Conservation (phyloP, 2,888 invertebrate species). For the Incurvaria masculella region DNA sequence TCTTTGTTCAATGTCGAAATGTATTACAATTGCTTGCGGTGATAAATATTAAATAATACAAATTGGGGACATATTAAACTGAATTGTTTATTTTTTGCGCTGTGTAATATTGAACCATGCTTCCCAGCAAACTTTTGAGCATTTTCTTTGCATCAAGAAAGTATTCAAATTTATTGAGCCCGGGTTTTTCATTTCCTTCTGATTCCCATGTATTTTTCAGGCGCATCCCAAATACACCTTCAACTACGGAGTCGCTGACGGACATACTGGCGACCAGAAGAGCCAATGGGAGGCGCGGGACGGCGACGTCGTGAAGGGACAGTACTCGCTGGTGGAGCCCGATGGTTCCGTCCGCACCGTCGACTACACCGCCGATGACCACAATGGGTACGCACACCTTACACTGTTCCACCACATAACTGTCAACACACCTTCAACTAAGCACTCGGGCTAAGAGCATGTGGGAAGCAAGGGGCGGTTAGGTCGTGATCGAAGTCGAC, state of each 20-base stretch:
- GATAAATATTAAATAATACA: too few species aligned
- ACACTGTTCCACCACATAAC: too few species aligned
- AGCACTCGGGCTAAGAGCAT: too few species aligned
- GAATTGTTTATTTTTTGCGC: background rate
- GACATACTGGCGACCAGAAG: constrained; percentile 61
- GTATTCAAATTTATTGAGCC: too few species aligned
- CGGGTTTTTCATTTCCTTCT: too few species aligned
- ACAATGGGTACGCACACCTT: constrained; percentile 56
- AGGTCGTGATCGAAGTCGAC: too few species aligned
- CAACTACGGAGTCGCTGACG: constrained; percentile 61
- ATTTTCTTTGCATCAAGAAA: too few species aligned
- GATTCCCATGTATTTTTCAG: constrained; percentile 37
- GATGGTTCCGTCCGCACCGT: constrained; percentile 61
- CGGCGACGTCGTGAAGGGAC: constrained; percentile 64
- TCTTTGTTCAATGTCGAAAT: too few species aligned
- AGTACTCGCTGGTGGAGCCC: constrained; percentile 61
- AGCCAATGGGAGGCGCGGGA: constrained; percentile 59
- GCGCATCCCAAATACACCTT: constrained; percentile 61
- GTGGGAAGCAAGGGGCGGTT: too few species aligned
- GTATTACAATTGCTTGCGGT: too few species aligned
- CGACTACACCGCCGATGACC: constrained; percentile 59
- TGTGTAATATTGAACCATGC: background rate
- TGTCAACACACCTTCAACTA: too few species aligned
- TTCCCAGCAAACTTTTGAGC: too few species aligned
- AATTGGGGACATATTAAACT: background rate